Evolutionary conservation across 2,797 vertebrate species (phyloP).

Genomic region (Parotocinclus haroldoi): DNA sequence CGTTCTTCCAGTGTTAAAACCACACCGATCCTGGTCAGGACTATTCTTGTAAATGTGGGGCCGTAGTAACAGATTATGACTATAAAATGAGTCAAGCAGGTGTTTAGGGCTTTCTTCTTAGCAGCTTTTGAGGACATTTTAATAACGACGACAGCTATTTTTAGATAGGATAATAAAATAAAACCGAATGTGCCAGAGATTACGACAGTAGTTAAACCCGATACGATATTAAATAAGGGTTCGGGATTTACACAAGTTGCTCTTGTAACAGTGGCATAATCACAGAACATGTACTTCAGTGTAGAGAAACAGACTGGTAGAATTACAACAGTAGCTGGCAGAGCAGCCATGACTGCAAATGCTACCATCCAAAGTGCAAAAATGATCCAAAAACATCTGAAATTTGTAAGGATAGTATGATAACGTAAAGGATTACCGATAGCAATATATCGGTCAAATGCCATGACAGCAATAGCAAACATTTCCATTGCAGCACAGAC

Average conservation of each 20-base stretch:
- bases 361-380: slow-evolving; percentile 51
- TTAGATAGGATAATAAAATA: slow-evolving; percentile 21
- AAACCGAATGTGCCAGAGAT: slow-evolving; percentile 4
- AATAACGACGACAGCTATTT: slow-evolving; percentile 20
- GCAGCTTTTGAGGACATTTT: slow-evolving; percentile 40
- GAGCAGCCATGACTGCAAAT: slow-evolving; percentile 31
- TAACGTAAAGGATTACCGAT: slow-evolving; percentile 38
- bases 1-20: slow-evolving; percentile 23
- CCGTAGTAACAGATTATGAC: slow-evolving; percentile 21
- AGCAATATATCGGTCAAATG: slow-evolving; percentile 43
- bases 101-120: slow-evolving; percentile 45
- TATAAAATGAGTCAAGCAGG: slow-evolving; percentile 36
- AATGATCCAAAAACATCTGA: slow-evolving; percentile 44
- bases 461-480: slow-evolving; percentile 42
- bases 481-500: slow-evolving; percentile 33
- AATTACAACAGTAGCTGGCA: slow-evolving; percentile 18
- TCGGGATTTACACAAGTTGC: slow-evolving; percentile 50
- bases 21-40: slow-evolving; percentile 21
- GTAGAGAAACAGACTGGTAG: slow-evolving; percentile 28
- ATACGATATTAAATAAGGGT: slow-evolving; percentile 16
- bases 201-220: neutral
- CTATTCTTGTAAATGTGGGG: neutral
- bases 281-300: slow-evolving; percentile 36
- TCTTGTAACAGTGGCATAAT: slow-evolving; percentile 56
- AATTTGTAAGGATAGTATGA: slow-evolving; percentile 35